Evolutionary conservation across 2,888 invertebrate genomes (phyloP), one percentile per base, ranked within the genome.

Genomic region (Cancer borealis): DNA sequence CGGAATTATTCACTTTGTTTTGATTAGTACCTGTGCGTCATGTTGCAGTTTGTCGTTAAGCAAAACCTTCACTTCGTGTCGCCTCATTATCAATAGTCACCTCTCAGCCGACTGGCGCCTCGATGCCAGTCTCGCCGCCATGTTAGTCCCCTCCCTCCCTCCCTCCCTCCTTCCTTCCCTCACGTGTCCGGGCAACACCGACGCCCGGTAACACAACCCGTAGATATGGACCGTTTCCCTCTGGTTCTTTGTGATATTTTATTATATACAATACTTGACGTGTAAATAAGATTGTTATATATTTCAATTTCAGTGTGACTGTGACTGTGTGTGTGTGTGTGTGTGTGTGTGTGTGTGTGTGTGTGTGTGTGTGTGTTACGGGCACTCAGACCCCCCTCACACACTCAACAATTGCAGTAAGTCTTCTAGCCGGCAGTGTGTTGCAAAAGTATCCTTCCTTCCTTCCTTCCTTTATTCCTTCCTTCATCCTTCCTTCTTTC

Each of bases 171-270:
- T 4, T 4, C n/a, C 73, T 26, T 3, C 30, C 84, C 39, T 17
- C 84, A 39, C 84, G 84, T 84, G 84, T 84, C 73, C 17, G 39
- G 84, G 84, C 26, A 17, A 30, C 39, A 39, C 84, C 39, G 12
- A 84, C 17, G 84, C 84, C 84, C 45, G 6, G 60, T 39, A 0
- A 79, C 54, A 46, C 30, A 49, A 26, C 10, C 21, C 30, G 87
- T 47, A 87, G 92, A 30, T 84, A 47, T 54, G 92, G 17, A 30
- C 49, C 87, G 87, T 45, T 54, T 87, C 49, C 47, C 49, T 92
- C 92, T 92, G 92, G 87, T 92, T 92, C 49, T 87, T 92, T 92
- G 92, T 92, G 92, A 92, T 92, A 92, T 92, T 92, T 92, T 92
- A 92, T 30, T 92, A 92, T 47, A 88, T n/a, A 88, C 49, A 49